Conservation (phyloP, 2,888 invertebrate species). For the Julus scanicus region DNA sequence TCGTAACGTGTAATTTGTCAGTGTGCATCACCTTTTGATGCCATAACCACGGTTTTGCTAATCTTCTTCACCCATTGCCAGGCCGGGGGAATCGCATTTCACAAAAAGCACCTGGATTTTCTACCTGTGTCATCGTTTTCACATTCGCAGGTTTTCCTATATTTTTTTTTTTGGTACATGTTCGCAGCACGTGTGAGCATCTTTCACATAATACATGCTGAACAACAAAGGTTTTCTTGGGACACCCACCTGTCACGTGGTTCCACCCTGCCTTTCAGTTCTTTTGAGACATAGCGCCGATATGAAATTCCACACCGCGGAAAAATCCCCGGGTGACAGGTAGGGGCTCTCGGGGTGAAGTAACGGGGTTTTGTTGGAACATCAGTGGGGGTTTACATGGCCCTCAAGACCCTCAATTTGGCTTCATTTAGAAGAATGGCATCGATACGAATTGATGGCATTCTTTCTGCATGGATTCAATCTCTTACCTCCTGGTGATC, state of each 20-base stretch:
- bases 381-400: neutral
- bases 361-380: neutral
- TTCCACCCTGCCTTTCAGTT: neutral
- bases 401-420: neutral
- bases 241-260: slow-evolving; percentile 42
- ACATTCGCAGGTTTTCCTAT: neutral
- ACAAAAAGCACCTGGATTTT: slow-evolving; percentile 31
- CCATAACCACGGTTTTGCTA: neutral
- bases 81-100: neutral
- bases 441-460: neutral
- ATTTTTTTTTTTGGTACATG: neutral
- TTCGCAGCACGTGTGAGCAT: neutral
- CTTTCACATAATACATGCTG: neutral
- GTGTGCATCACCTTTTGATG: slow-evolving; percentile 21
- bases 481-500: slow-evolving; percentile 7
- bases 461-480: neutral
- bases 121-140: slow-evolving; percentile 4
- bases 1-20: neutral
- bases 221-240: neutral
- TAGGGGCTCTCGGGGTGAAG: neutral
- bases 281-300: neutral
- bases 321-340: neutral
- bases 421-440: neutral
- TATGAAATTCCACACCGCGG: neutral
- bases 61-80: neutral